Evolutionary conservation across 2,113 vertebrate genomes (phyloP), one percentile per base, ranked within the genome.

Genomic region (Thalassoma bifasciatum): DNA sequence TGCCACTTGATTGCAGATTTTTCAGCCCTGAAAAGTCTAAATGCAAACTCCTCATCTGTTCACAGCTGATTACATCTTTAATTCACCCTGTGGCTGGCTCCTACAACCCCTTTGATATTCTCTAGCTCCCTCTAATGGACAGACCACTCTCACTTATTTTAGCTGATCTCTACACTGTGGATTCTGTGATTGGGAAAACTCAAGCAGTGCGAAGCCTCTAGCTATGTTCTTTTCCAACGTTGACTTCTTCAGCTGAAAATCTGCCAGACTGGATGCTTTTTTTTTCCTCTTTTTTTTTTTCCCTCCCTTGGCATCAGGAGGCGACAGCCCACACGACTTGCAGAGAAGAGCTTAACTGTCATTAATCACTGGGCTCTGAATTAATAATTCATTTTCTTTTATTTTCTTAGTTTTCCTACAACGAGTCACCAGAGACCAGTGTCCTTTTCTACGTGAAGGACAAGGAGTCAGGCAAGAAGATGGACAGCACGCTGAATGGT

Each of bases 401-500:
- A 64, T 60, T 88, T 77, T 71, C 75, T 73, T 84, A 99, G 97
- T 95, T 98, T 85, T 93, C 93, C 74, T 94, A 94, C 1, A 91
- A 94, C 37, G 91, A 93, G 90, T 95, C 94, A 47, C 96, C 96
- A 54, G 96, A 96, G 8, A 85, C 95, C 77, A 94, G 81, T 69
- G 86, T 99, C 84, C 92, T 94, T 61, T 95, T 99, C 85, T 96
- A 94, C 12, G 85, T 98, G 79, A 96, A 93, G 92, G 93, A 93
- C 74, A 94, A 94, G 8, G 34, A 84, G 64, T 93, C 93, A 36
- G 86, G 90, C 26, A 95, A 94, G 89, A 95, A 95, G 81, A 95
- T 99, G 66, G 97, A 99, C 94, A 99, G 97, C 92, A 96, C 92
- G 26, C 88, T 99, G 23, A 95, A 94, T 50, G 96, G 97, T 99